Conservation (phyloP, 2,797 vertebrate genomes). For the Esox lucius region DNA sequence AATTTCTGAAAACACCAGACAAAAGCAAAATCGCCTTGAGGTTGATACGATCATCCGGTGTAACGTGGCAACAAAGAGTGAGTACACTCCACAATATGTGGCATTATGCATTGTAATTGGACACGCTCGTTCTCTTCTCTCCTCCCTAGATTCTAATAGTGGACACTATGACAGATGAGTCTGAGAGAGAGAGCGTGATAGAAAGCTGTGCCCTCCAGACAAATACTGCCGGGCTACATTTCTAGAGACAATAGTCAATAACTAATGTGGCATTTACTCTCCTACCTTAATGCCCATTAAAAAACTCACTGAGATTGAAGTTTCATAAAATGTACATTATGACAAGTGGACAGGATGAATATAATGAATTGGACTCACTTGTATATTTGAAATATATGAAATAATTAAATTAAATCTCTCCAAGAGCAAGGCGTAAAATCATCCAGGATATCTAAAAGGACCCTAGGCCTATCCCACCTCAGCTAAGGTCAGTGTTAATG, state of each 20-base stretch:
- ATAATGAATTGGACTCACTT: conserved; percentile 14
- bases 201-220: conserved; percentile 10
- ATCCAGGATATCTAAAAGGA: no score
- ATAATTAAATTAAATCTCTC: no score
- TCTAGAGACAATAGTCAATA: conserved; percentile 33
- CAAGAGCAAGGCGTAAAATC: no score
- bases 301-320: background rate
- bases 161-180: conserved; percentile 7
- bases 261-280: conserved; percentile 29
- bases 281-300: conserved; percentile 31
- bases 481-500: no score
- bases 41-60: conserved; percentile 27
- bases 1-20: conserved; percentile 9
- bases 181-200: conserved; percentile 12
- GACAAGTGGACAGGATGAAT: conserved; percentile 8
- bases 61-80: conserved; percentile 18
- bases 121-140: conserved; percentile 31
- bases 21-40: conserved; percentile 35
- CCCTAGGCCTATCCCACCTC: no score
- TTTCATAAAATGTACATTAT: conserved; percentile 14
- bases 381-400: no score
- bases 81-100: conserved; percentile 33
- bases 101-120: conserved; percentile 44
- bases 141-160: conserved; percentile 9
- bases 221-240: conserved; percentile 27